Conservation (phyloP, 2,888 invertebrate genomes). For the Limnephilus marmoratus region DNA sequence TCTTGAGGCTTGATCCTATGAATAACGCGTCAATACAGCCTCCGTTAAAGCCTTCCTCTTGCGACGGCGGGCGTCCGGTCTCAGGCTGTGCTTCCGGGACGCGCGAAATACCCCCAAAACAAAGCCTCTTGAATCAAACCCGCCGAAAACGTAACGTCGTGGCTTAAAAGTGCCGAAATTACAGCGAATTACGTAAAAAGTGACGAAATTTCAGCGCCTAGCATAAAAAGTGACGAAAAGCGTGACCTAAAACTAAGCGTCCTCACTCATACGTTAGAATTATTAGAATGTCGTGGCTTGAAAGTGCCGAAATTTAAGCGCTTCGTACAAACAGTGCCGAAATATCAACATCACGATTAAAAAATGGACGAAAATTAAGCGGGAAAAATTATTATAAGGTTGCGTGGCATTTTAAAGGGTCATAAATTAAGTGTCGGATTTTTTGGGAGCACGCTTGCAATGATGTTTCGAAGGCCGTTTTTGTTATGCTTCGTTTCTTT, state of each 20-base stretch:
- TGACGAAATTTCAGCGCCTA: background rate
- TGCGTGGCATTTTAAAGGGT: background rate
- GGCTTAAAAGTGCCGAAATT: background rate
- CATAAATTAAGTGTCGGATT: background rate
- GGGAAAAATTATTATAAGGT: background rate
- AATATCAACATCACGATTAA: background rate
- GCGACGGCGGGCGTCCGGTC: constrained; percentile 32
- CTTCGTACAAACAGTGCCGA: background rate
- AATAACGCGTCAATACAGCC: background rate
- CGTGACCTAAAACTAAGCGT: background rate
- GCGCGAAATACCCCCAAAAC: constrained; percentile 12
- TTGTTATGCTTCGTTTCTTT: background rate
- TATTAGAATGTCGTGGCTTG: background rate
- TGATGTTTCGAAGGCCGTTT: background rate
- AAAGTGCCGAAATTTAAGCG: background rate
- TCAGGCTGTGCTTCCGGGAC: constrained; percentile 23
- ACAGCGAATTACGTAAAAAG: too few relatives aligned
- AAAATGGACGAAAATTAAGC: background rate
- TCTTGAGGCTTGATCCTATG: constrained; percentile 38
- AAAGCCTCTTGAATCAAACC: background rate
- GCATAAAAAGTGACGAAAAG: background rate
- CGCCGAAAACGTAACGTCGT: background rate
- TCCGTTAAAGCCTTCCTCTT: background rate
- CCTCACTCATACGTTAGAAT: background rate
- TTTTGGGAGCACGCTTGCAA: background rate